Evolutionary conservation across 2,888 invertebrate genomes (phyloP), one percentile per base, ranked within the genome.

Genomic region (Habroteleia sp.): DNA sequence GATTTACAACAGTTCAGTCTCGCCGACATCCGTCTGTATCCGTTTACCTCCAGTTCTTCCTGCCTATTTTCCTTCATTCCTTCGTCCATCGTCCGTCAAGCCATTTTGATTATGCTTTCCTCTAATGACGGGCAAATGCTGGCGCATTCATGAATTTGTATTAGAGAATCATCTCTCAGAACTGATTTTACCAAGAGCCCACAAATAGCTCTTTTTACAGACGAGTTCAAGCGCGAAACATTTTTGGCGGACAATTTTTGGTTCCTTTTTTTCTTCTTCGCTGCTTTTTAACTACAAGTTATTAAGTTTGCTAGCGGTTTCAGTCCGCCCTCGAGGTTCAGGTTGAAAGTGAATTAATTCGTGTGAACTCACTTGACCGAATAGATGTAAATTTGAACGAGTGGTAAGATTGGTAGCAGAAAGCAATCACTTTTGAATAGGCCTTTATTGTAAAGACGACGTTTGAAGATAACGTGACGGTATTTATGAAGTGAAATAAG

Each of bases 141-240:
- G 76, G 79, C 79, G 78, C 81, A 80, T 87, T 87, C 87, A 86
- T 87, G 87, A 87, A 87, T 87, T 87, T 87, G 84, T 86, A 87
- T 87, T 87, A 85, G 85, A 84, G 58, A 77, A 77, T 54, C 68
- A 46, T 66, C 68, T 71, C 65, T 54, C 11, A 42, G 68, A 72
- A 72, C 46, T 52, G 58, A 72, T 63, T 77, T 75, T 60, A 23
- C 35, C n/a, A 39, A 7, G 33, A 42, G 33, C 62, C 29, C 56
- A 11, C 37, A 29, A 69, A 58, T 20, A 37, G 35, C 20, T 17
- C 20, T 52, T 52, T 39, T 52, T 35, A 42, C 39, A 14, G 46
- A 50, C 16, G 17, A 31, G 39, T 31, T 29, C 4, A 46, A 48
- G 39, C 11, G 46, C 41, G 17, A 44, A 52, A 62, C 31, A 39